Percentiles rank a stretch among this genome's conserved stretches.
These are phyloP conservation scores for Chunga burmeisteri DNA, from an alignment of 2,113 vertebrate genomes.

Conservation along the genomic window DNA sequence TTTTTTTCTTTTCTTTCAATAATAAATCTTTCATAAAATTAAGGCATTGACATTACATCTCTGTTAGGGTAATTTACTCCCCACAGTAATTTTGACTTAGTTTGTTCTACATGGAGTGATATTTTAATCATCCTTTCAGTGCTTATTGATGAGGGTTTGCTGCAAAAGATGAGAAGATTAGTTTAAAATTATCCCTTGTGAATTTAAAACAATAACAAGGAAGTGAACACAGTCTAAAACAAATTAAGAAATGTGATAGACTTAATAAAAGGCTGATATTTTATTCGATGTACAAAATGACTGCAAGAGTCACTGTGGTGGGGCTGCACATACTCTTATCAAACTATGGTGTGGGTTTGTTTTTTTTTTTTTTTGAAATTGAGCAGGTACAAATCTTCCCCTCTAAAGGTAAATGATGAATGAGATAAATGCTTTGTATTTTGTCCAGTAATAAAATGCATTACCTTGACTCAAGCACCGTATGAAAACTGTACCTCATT, in stretches of 20 bases:
- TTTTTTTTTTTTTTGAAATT: neutral
- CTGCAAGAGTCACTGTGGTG: neutral
- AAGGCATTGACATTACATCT: constrained; percentile 68
- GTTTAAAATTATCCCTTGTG: constrained; percentile 75
- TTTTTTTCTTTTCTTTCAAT: neutral
- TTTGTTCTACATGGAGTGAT: constrained; percentile 75
- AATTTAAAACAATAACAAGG: constrained; percentile 76
- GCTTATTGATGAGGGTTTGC: constrained; percentile 77
- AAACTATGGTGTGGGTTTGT: neutral
- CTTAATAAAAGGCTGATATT: constrained; percentile 56
- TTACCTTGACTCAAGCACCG: neutral
- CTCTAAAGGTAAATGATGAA: neutral
- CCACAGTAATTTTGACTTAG: constrained; percentile 73
- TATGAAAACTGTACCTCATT: neutral
- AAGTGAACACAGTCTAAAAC: constrained; percentile 62
- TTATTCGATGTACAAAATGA: neutral
- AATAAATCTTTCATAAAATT: constrained; percentile 71
- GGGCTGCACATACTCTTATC: neutral
- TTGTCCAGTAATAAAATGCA: neutral
- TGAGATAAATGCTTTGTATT: neutral
- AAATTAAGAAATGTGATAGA: constrained; percentile 67
- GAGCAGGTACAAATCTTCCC: neutral
- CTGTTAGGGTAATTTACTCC: constrained; percentile 75
- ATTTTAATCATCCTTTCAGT: constrained; percentile 78
- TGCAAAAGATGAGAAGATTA: constrained; percentile 77